Evolutionary conservation across 2,797 vertebrate genomes (phyloP).

Genomic region (Halcyon leucocephala): DNA sequence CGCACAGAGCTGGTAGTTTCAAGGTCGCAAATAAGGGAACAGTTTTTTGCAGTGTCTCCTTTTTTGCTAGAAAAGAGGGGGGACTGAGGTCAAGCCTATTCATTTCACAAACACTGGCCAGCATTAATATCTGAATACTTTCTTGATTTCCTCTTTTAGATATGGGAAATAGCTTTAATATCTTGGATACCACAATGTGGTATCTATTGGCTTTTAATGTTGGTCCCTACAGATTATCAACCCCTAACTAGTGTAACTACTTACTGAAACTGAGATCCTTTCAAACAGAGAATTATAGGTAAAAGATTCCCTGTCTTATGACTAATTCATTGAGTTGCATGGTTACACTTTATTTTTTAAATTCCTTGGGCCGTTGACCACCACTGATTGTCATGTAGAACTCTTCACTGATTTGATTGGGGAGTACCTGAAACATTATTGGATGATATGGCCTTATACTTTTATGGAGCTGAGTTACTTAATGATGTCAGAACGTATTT

Average conservation of each 20-base stretch:
- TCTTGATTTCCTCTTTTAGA: constrained; percentile 34
- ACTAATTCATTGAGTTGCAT: background rate
- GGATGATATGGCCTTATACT: background rate
- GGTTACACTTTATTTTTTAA: background rate
- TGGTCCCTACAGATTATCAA: constrained; percentile 48
- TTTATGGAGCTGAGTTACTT: background rate
- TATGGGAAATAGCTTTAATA: constrained; percentile 46
- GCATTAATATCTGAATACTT: constrained; percentile 23
- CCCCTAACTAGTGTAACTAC: constrained; percentile 18
- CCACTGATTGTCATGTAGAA: background rate
- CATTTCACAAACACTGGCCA: constrained; percentile 27
- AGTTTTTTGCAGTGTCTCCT: background rate
- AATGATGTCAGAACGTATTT: background rate
- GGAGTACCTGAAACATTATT: background rate
- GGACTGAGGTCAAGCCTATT: constrained; percentile 38
- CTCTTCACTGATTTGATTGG: background rate
- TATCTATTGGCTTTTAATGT: constrained; percentile 48
- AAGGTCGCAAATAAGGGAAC: constrained; percentile 6
- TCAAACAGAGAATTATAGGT: constrained; percentile 31
- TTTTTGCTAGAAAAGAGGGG: background rate
- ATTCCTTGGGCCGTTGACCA: background rate
- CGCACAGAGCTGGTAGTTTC: background rate
- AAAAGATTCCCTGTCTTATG: background rate
- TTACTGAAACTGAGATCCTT: constrained; percentile 32
- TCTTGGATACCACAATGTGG: constrained; percentile 44